These are phyloP conservation scores for Exaiptasia diaphana DNA, from an alignment of 64 coral and sea anemone genomes.

Conservation along the genomic window DNA sequence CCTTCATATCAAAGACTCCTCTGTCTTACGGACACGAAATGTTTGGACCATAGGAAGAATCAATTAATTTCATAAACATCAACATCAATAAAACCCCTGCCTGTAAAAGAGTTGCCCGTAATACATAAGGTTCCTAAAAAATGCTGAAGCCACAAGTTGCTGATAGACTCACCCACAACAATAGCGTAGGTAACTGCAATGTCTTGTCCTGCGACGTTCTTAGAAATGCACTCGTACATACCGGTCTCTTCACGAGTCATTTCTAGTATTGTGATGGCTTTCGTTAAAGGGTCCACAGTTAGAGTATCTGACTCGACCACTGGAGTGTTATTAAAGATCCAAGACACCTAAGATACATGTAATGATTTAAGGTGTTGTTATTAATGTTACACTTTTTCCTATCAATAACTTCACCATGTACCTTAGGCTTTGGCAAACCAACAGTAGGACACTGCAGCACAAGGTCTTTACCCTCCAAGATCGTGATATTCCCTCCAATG, in stretches of 20 bases:
- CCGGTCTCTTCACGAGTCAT: constrained; percentile 63
- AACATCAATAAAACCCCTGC: no score
- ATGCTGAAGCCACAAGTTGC: no score
- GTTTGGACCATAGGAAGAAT: no score
- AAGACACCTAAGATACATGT: no score
- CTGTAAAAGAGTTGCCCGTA: no score
- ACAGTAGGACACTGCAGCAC: constrained; percentile 52
- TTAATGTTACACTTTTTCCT: no score
- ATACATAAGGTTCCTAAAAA: no score
- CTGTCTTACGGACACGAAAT: no score
- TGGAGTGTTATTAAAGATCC: constrained; percentile 55
- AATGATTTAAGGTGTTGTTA: no score
- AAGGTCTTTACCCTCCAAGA: constrained; percentile 75
- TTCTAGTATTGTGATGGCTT: constrained; percentile 58
- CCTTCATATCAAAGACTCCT: no score
- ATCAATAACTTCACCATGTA: no score
- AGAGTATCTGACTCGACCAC: constrained; percentile 52
- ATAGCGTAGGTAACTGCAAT: constrained; percentile 31
- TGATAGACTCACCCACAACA: constrained; percentile 75
- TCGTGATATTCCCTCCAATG: constrained; percentile 58
- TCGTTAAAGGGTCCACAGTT: constrained; percentile 36
- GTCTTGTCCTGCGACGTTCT: constrained; percentile 65
- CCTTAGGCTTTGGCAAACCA: constrained; percentile 54
- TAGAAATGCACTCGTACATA: constrained; percentile 50
- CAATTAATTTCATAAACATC: no score